Percentiles rank a stretch among this genome's conserved stretches.
Evolutionary conservation across 2,797 vertebrate species (phyloP).

Genomic region (Gymnodraco acuticeps): DNA sequence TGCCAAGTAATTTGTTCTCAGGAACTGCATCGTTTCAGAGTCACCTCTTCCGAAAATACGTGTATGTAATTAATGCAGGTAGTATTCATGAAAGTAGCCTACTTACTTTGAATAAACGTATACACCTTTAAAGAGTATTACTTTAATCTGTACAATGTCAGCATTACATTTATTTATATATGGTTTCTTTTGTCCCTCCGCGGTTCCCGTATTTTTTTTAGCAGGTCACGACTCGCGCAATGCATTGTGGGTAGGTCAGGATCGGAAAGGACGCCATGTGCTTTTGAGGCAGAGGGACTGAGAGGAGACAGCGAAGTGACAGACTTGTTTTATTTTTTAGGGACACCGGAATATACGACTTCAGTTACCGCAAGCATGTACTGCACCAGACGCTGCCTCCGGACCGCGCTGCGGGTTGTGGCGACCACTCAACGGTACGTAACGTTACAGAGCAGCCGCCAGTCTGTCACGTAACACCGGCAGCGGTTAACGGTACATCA

Average conservation of each 20-base stretch:
- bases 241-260: constrained; percentile 87
- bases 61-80: not conserved
- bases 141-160: not conserved
- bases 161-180: not conserved
- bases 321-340: not conserved
- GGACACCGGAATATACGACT: constrained; percentile 15
- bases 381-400: constrained; percentile 79
- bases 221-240: constrained; percentile 33
- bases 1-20: no score
- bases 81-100: not conserved
- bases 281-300: constrained; percentile 66
- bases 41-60: no score
- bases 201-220: constrained; percentile 35
- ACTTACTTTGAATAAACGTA: not conserved
- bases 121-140: not conserved
- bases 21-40: no score
- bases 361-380: constrained; percentile 71
- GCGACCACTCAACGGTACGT: constrained; percentile 78
- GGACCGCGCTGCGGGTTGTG: constrained; percentile 76
- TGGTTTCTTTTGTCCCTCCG: not conserved
- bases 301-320: constrained; percentile 2
- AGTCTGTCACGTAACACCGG: constrained; percentile 16
- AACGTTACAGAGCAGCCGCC: not conserved
- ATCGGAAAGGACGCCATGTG: constrained; percentile 85
- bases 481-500: not conserved